These are phyloP conservation scores for Heliocidaris erythrogramma DNA, from an alignment of 35 echinoderm and acorn worm genomes.

Conservation along the genomic window DNA sequence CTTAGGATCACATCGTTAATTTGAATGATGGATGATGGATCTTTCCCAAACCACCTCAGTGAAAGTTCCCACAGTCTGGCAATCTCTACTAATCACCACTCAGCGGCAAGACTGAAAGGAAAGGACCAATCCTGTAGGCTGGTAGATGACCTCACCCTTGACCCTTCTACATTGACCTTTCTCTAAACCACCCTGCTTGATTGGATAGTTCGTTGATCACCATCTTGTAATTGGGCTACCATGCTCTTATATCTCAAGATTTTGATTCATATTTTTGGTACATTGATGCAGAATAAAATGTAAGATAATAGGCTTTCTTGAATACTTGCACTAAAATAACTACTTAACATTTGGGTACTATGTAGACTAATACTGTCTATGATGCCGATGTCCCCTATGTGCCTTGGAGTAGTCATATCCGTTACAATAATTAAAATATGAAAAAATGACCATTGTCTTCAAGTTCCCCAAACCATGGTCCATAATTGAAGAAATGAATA, in stretches of 20 bases:
- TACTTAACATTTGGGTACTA: too few relatives aligned
- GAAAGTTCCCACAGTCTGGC: not conserved
- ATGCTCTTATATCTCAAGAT: not conserved
- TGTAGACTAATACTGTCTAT: too few relatives aligned
- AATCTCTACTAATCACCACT: conserved; percentile 2
- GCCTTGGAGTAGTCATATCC: too few relatives aligned
- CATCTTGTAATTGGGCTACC: conserved; percentile 8
- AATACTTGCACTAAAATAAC: too few relatives aligned
- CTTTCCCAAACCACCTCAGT: not conserved
- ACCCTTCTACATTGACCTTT: not conserved
- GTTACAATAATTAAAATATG: too few relatives aligned
- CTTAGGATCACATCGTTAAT: not conserved
- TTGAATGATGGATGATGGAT: not conserved
- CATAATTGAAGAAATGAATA: too few relatives aligned
- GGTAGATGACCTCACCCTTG: not conserved
- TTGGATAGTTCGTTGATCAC: not conserved
- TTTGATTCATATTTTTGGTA: not conserved
- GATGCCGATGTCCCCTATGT: too few relatives aligned
- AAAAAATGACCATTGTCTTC: too few relatives aligned
- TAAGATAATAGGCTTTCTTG: too few relatives aligned
- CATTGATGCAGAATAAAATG: too few relatives aligned
- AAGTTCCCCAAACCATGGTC: too few relatives aligned
- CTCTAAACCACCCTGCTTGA: not conserved
- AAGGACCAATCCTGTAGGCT: not conserved
- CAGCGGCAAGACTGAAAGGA: conserved; percentile 7